These are phyloP conservation scores for Axis porcinus DNA, from an alignment of 2,113 vertebrate species.

Conservation along the genomic window DNA sequence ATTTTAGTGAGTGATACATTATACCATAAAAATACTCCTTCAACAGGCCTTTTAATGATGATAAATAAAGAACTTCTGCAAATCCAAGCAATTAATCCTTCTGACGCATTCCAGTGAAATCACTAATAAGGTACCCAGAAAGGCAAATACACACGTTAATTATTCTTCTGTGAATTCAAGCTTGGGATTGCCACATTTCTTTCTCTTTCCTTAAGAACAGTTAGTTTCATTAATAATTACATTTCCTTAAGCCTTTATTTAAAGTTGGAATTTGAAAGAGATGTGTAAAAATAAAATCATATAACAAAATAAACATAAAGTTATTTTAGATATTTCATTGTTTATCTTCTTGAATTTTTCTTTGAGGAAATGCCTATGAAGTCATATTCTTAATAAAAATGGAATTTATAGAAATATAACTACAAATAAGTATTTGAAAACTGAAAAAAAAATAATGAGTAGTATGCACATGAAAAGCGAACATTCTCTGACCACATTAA, in stretches of 20 bases:
- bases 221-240: constrained; percentile 4
- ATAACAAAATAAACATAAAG: not conserved
- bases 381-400: not conserved
- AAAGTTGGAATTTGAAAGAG: constrained; percentile 44
- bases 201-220: not conserved
- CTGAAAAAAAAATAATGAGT: constrained; percentile 55
- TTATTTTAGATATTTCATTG: not conserved
- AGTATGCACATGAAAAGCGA: constrained; percentile 1
- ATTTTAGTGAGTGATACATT: constrained; percentile 78
- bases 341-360: not conserved
- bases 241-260: not conserved
- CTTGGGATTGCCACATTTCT: constrained; percentile 44
- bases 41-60: constrained; percentile 72
- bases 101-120: constrained; percentile 70
- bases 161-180: constrained; percentile 60
- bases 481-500: not conserved
- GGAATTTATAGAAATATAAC: not conserved
- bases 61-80: constrained; percentile 75
- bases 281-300: constrained; percentile 12
- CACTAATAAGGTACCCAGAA: constrained; percentile 63
- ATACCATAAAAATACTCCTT: constrained; percentile 59
- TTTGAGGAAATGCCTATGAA: constrained; percentile 48
- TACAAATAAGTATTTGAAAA: constrained; percentile 9
- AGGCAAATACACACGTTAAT: constrained; percentile 68
- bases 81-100: constrained; percentile 76